Conservation (phyloP, 2,888 invertebrate species). For the Trissolcus japonicus region DNA sequence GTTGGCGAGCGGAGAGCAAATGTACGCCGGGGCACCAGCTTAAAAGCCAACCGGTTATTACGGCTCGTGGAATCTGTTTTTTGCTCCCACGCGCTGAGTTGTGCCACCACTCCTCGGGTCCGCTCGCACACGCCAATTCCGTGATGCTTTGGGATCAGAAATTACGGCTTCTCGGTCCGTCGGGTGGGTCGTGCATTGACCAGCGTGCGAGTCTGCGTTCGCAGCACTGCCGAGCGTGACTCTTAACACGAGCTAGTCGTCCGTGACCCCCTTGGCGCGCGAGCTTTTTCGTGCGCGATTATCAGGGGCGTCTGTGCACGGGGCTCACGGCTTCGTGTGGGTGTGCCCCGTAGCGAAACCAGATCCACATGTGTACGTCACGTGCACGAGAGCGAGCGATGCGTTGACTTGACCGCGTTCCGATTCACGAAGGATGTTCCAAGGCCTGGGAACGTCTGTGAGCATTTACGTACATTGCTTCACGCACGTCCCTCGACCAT, state of each 20-base stretch:
- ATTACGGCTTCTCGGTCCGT: constrained; percentile 62
- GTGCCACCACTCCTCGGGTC: constrained; percentile 18
- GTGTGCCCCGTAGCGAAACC: constrained; percentile 44
- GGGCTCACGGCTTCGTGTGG: constrained; percentile 24
- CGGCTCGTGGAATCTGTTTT: constrained; percentile 66
- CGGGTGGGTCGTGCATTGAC: constrained; percentile 50
- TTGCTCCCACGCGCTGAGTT: constrained; percentile 66
- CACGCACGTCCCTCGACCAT: constrained; percentile 17
- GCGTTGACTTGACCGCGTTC: constrained; percentile 41
- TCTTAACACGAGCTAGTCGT: constrained; percentile 70
- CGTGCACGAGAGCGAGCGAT: constrained; percentile 32
- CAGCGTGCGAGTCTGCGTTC: constrained; percentile 54
- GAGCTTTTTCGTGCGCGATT: constrained; percentile 51
- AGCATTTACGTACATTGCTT: constrained; percentile 21
- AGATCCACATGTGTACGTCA: constrained; percentile 42
- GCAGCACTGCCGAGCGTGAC: constrained; percentile 69
- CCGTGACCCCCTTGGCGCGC: constrained; percentile 68
- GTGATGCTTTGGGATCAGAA: constrained; percentile 67
- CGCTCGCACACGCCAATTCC: constrained; percentile 62
- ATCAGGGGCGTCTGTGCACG: constrained; percentile 23
- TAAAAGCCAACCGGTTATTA: constrained; percentile 60
- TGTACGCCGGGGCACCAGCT: constrained; percentile 45
- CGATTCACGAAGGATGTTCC: constrained; percentile 53
- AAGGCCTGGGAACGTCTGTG: constrained; percentile 47
- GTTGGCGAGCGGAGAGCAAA: constrained; percentile 44